Conservation (phyloP, 2,888 invertebrate species). For the Philhelius pedissequus region DNA sequence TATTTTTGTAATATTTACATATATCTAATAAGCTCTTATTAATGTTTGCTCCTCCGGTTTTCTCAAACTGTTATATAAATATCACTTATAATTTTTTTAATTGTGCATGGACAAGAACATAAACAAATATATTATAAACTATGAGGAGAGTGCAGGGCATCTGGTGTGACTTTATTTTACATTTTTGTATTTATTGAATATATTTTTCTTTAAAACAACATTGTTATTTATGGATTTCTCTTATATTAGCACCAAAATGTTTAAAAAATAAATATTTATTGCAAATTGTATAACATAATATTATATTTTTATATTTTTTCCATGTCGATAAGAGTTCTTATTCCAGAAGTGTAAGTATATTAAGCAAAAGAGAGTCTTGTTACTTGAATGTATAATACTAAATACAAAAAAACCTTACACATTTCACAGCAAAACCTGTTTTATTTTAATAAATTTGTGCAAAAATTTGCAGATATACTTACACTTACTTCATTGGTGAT, state of each 20-base stretch:
- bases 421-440: neutral
- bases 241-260: neutral
- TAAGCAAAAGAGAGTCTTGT: constrained; percentile 25
- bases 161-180: too few relatives aligned
- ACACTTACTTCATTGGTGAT: constrained; percentile 34
- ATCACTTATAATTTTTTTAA: too few relatives aligned
- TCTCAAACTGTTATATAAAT: too few relatives aligned
- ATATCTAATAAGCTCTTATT: too few relatives aligned
- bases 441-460: neutral
- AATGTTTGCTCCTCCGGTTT: too few relatives aligned
- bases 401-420: constrained; percentile 21
- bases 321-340: constrained; percentile 62
- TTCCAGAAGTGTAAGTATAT: constrained; percentile 67
- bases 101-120: too few relatives aligned
- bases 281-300: constrained; percentile 8
- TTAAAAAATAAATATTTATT: neutral
- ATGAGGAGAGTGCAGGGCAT: too few relatives aligned
- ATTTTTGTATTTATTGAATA: too few relatives aligned
- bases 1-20: too few relatives aligned
- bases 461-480: constrained; percentile 48
- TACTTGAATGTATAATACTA: constrained; percentile 33
- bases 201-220: too few relatives aligned
- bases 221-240: too few relatives aligned
- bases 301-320: constrained; percentile 46
- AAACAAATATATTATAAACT: too few relatives aligned